Evolutionary conservation across 2,797 vertebrate genomes (phyloP), one percentile per base, ranked within the genome.

Genomic region (Onychomys torridus): DNA sequence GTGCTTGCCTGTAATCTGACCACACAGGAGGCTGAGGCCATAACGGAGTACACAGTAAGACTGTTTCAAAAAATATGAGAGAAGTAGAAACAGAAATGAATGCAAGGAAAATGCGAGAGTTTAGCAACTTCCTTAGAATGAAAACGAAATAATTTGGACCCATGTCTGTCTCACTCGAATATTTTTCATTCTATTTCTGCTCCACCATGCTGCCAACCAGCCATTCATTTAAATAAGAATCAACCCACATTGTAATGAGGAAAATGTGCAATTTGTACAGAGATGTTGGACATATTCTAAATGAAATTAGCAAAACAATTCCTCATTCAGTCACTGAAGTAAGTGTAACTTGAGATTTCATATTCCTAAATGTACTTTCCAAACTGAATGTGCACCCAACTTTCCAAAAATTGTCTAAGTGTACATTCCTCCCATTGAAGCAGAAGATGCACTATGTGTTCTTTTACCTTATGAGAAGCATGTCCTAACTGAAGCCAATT

Each of bases 91-190:
- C 6, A 19, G 2, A 88, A 37, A 73, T 11, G 21, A 37, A 40
- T 77, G 67, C 34, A 37, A 69, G 12, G 23, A 84, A 91, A 55
- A 57, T 37, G 3, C 0, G 5, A 13, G 13, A n/a, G 19, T 71
- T 76, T 49, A 29, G 4, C 75, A n/a, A 59, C 21, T 96, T 82
- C 43, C 86, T 65, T 25, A 57, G 29, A 92, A 63, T 43, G 78
- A 63, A 32, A 77, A 13, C 92, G 16, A 46, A 94, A 77, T 78
- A n/a, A 88, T 86, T 67, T 86, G 57, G 79, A 82, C 34, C n/a
- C 46, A 3, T 8, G 29, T 90, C 27, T 87, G 13, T 37, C 40
- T 84, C 37, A 34, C 8, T 82, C 43, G 52, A 91, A 73, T 13
- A 34, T 37, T 23, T 34, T 52, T 49, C 27, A 17, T 49, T 5